Base-by-base conservation (phyloP, 2,888 invertebrate species). In the Folsomia manolachei region DNA sequence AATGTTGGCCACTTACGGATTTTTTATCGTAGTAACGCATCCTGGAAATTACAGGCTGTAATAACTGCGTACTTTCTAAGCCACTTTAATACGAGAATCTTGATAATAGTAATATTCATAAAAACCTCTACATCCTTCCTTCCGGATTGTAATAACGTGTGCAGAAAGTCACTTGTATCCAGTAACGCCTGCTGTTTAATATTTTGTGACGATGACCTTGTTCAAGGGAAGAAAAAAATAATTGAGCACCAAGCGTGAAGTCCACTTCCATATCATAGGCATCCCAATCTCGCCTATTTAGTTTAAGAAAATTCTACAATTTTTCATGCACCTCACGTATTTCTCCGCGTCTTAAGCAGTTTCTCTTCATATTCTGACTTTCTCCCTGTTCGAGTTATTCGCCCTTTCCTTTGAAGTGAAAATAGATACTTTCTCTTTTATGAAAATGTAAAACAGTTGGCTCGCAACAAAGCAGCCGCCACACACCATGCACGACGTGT, bases 391-490 rank as follows among this genome's bases (percentile, higher is more conserved):
- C 67, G 56, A n/a, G n/a, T n/a, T n/a, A 2, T 67, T 67, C 21
- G 19, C 56, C 39, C 39, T 39, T 39, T 56, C 56, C 67, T 67
- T 67, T 67, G 67, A 67, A 56, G 67, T 56, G 67, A 67, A 67
- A 66, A 67, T 26, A 67, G 67, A 67, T 67, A 67, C 67, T 67
- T 66, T 66, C 65, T 66, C 21, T 62, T 62, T 66, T 66, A 66
- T 66, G 52, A 66, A 66, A 66, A 66, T 66, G 65, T 66, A 66
- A 66, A 66, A 39, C 65, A 66, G 52, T 39, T 56, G 9, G 51
- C 51, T 51, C 51, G 9, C 56, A 56, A 9, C 7, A 39, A 39
- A 39, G 4, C 14, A 14, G 39, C 39, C 39, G n/a, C n/a, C n/a
- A n/a, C 51, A 56, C 18, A 19, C 56, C 56, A 56, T 19, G 39